Percentiles rank a stretch among this genome's conserved stretches.
Evolutionary conservation across 2,797 vertebrate genomes (phyloP).

Genomic region (Poliocrania exsul): DNA sequence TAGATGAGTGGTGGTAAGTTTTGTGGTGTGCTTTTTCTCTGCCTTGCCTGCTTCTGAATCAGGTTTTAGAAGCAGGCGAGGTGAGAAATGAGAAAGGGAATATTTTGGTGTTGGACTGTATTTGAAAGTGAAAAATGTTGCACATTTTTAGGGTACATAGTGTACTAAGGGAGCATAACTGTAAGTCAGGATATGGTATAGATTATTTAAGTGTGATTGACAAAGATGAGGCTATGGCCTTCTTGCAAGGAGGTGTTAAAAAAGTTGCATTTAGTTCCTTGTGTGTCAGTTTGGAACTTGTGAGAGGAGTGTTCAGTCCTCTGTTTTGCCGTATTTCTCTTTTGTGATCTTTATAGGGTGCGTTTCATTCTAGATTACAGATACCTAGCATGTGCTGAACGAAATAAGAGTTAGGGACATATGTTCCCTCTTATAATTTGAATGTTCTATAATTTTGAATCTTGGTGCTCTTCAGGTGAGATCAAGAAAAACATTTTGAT

Average conservation of each 20-base stretch:
- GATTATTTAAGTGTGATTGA: background rate
- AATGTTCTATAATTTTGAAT: background rate
- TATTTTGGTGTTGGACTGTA: background rate
- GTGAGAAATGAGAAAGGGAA: background rate
- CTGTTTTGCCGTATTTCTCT: background rate
- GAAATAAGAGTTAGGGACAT: background rate
- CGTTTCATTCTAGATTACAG: background rate
- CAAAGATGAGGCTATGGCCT: background rate
- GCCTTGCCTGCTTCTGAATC: background rate
- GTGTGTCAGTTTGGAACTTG: background rate
- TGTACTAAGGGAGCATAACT: background rate
- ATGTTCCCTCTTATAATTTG: background rate
- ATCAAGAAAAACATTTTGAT: background rate
- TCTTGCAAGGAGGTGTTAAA: background rate
- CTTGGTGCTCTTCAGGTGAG: background rate
- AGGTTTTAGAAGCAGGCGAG: conserved; percentile 14
- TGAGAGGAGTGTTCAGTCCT: background rate
- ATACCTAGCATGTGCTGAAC: background rate
- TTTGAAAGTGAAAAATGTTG: conserved; percentile 30
- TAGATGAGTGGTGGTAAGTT: background rate
- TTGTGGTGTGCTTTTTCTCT: background rate
- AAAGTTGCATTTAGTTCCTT: background rate
- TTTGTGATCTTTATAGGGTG: background rate
- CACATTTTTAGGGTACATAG: background rate
- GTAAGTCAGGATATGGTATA: background rate